Conservation (phyloP, 2,797 vertebrate genomes). For the Apogon hyalosoma region DNA sequence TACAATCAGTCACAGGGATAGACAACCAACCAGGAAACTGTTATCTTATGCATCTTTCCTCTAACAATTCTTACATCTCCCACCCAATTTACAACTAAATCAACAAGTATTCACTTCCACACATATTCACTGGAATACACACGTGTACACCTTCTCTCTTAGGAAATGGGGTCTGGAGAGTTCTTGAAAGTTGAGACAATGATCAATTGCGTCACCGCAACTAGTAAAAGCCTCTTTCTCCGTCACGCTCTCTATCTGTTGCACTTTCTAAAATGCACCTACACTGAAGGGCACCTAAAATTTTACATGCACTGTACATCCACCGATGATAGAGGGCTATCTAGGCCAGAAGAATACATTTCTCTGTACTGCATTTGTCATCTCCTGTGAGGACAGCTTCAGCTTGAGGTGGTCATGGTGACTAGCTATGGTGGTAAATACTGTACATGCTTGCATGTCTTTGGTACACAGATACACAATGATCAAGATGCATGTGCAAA, state of each 20-base stretch:
- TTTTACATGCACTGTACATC: slow-evolving; percentile 38
- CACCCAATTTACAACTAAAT: not conserved
- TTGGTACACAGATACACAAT: slow-evolving; percentile 20
- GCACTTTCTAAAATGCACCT: slow-evolving; percentile 30
- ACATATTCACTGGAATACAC: not conserved
- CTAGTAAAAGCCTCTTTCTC: slow-evolving; percentile 29
- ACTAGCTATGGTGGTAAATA: slow-evolving; percentile 53
- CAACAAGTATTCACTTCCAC: not conserved
- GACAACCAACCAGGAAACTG: slow-evolving; percentile 2
- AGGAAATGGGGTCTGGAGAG: slow-evolving; percentile 44
- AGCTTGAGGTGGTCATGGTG: slow-evolving; percentile 37
- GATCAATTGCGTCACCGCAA: slow-evolving; percentile 53
- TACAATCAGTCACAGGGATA: slow-evolving; percentile 8
- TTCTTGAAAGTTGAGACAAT: slow-evolving; percentile 55
- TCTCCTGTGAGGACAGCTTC: slow-evolving; percentile 54
- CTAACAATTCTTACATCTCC: not conserved
- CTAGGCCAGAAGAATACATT: slow-evolving; percentile 41
- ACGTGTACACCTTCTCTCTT: slow-evolving; percentile 17
- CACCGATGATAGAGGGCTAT: slow-evolving; percentile 44
- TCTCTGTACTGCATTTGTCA: slow-evolving; percentile 56
- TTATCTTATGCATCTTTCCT: slow-evolving; percentile 5
- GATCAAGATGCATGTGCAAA: slow-evolving; percentile 32
- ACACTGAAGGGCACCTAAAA: slow-evolving; percentile 41
- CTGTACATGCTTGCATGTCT: slow-evolving; percentile 49
- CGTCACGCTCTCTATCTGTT: slow-evolving; percentile 12